Evolutionary conservation across 2,888 invertebrate genomes (phyloP), one percentile per base, ranked within the genome.

Genomic region (Plagiodera versicolora): DNA sequence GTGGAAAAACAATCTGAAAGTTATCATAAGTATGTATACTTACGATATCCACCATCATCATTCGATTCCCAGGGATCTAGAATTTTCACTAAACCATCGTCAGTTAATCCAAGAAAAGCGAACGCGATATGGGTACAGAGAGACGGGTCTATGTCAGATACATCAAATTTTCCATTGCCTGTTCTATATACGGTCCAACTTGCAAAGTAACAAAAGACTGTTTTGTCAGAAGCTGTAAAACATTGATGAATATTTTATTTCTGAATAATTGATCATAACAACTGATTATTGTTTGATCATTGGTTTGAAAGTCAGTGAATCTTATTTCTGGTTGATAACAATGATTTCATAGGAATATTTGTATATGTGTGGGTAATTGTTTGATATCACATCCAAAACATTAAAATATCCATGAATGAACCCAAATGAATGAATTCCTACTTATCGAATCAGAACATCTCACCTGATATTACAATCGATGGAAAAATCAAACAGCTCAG

Each of bases 111-210:
- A 20, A 84, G 83, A 72, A 91, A 91, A 0, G 87, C 78, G 72
- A 89, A 91, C 9, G 89, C 82, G 35, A 88, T 55, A 71, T 91
- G 90, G 0, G 89, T 89, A 73, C 90, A 91, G 0, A 89, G 78
- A 8, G 76, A 76, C 0, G 87, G 83, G 67, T 89, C 83, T 45
- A 90, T 86, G 55, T 87, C 66, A 1, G 81, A 79, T 0, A 89
- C 84, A n/a, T 85, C 83, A 67, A 86, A 89, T 72, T 86, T 83
- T 0, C 89, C 90, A 20, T 77, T 68, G 0, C 83, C 84, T 0
- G 74, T 75, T 19, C 90, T 83, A 70, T 89, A 89, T 0, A 85
- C 85, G 0, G 90, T 83, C 90, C 90, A 90, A 4, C 86, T 84
- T 0, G 88, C 87, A 61, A 85, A 87, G 76, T 90, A 90, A 68